Conservation (phyloP, 2,888 invertebrate species). For the Andricus quercusramuli region DNA sequence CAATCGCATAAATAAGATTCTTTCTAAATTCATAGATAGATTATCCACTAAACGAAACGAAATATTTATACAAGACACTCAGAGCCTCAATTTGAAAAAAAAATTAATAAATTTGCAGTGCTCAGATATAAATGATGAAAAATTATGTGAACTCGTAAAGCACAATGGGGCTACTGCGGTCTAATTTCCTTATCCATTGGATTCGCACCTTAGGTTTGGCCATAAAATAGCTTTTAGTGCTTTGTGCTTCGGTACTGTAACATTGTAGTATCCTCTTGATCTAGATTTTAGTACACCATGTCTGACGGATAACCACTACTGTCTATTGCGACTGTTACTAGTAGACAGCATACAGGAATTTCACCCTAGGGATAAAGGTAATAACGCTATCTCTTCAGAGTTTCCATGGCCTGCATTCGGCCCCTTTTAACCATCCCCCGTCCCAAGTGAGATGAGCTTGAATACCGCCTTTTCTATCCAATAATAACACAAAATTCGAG, state of each 20-base stretch:
- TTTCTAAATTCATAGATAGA: background rate
- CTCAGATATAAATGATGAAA: background rate
- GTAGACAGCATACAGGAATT: background rate
- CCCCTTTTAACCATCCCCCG: background rate
- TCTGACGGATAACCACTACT: slow-evolving; percentile 4
- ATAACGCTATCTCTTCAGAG: background rate
- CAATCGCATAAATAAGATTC: too few relatives aligned
- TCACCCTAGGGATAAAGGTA: background rate
- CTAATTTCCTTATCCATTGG: background rate
- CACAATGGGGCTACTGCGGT: background rate
- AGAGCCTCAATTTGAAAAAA: background rate
- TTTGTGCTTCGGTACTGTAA: background rate
- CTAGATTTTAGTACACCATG: background rate
- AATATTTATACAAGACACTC: background rate
- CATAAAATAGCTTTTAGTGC: background rate
- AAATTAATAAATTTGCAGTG: background rate
- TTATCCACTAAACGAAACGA: background rate
- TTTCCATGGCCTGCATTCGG: background rate
- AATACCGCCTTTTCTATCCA: background rate
- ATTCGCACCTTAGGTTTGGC: background rate
- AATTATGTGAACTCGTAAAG: background rate
- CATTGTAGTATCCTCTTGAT: background rate
- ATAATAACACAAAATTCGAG: background rate
- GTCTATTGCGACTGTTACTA: background rate
- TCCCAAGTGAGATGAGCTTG: background rate